Conservation (phyloP, 1,140 invertebrate genomes). For the Meloidogyne exigua region DNA sequence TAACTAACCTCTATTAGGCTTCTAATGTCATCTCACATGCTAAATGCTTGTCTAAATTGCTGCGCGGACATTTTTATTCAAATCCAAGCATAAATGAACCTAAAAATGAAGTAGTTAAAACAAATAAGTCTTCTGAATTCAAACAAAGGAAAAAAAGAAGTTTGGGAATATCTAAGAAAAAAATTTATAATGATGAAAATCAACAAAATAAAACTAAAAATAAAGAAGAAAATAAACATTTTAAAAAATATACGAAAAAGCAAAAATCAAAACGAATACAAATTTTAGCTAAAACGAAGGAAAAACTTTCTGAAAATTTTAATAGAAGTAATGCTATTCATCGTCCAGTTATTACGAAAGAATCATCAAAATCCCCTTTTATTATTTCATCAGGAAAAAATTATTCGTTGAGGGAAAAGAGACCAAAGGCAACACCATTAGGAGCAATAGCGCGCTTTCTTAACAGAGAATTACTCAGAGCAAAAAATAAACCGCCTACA, state of each 20-base stretch:
- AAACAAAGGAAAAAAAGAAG: not conserved
- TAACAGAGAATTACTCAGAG: slow-evolving; percentile 21
- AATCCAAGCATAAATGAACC: not conserved
- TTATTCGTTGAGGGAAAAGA: slow-evolving; percentile 14
- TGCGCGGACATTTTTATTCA: slow-evolving; percentile 13
- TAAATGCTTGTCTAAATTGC: slow-evolving; percentile 8
- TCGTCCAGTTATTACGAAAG: not conserved
- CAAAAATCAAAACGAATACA: not conserved
- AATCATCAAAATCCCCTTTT: not conserved
- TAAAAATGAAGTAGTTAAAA: not conserved
- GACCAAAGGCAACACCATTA: slow-evolving; percentile 18
- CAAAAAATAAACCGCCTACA: slow-evolving; percentile 28
- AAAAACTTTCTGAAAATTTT: not conserved
- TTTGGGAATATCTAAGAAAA: slow-evolving; percentile 3
- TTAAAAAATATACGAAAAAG: not conserved
- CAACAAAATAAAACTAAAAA: not conserved
- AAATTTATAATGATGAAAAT: slow-evolving; percentile 7
- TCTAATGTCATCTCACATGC: slow-evolving; percentile 19
- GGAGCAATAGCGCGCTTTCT: slow-evolving; percentile 28
- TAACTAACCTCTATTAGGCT: not conserved
- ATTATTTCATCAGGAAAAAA: slow-evolving; percentile 1
- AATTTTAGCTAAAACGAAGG: not conserved
- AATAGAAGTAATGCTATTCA: not conserved
- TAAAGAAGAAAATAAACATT: not conserved
- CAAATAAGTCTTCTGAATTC: not conserved